These are phyloP conservation scores for Parapristionchus giblindavisi DNA, from an alignment of 2,888 invertebrate species.

Conservation along the genomic window DNA sequence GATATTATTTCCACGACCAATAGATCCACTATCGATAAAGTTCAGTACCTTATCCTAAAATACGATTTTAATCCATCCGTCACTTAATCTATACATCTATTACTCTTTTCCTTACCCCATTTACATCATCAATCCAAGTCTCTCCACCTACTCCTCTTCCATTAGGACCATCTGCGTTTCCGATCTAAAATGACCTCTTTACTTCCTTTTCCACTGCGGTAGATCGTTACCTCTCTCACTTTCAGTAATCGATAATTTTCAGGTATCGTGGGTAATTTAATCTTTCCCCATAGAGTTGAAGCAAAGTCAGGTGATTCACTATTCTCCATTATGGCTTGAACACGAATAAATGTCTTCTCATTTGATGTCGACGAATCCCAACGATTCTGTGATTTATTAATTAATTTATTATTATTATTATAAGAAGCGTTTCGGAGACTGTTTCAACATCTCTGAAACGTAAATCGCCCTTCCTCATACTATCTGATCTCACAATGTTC, in stretches of 20 bases:
- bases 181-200: constrained; percentile 5
- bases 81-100: neutral
- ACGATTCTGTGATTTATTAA: constrained; percentile 11
- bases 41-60: constrained; percentile 22
- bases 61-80: neutral
- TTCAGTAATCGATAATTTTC: constrained; percentile 3
- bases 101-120: neutral
- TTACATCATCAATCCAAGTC: constrained; percentile 8
- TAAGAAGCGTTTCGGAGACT: neutral
- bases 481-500: too few species aligned
- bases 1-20: constrained; percentile 2
- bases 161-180: neutral
- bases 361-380: constrained; percentile 15
- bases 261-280: constrained; percentile 10
- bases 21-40: constrained; percentile 23
- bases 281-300: constrained; percentile 30
- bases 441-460: neutral
- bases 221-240: constrained; percentile 5
- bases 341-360: constrained; percentile 20
- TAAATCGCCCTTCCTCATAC: too few species aligned
- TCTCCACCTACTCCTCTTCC: constrained; percentile 24
- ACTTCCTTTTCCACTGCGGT: neutral
- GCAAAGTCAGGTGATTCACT: constrained; percentile 31
- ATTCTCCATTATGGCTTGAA: constrained; percentile 5
- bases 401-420: neutral